Base-by-base conservation (phyloP, 2,888 invertebrate genomes). In the Aphodius sticticus region DNA sequence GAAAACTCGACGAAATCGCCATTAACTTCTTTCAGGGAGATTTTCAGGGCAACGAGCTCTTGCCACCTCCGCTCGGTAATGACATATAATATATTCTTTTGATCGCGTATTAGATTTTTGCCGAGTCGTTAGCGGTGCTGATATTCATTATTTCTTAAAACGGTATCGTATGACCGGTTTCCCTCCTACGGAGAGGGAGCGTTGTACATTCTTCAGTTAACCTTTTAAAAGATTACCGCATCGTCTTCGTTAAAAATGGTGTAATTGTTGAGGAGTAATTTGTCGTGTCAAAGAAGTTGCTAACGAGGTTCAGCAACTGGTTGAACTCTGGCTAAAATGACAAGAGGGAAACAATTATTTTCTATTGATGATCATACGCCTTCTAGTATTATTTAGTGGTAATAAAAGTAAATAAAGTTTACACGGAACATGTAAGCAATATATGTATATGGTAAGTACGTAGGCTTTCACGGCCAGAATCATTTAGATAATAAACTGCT, bases 51-150 rank as follows among this genome's bases (percentile, higher is more conserved):
- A 15, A 26, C 16, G 35, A 71, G 7, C 37, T 74, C 74, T 74
- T 5, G 14, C 70, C 70, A 26, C 15, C 70, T 7, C 15, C 26
- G 74, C 12, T 9, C 74, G 7, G 74, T 74, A 74, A 74, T 74
- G 74, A 74, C 74, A 74, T 37, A 37, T 74, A 74, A 74, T 74
- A 74, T 74, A 74, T 74, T 74, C 74, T 74, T 74, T 74, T 74
- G 74, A 74, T 74, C 35, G 74, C 74, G 74, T 26, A 74, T 74
- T 74, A 74, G 37, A 74, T 74, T 74, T 74, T 74, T 74, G 36
- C 12, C 35, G 74, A 15, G 36, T 35, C 37, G 37, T 74, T n/a
- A 53, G 53, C 12, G 53, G 53, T 53, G 53, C 53, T 53, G 53
- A 53, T 53, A 53, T 53, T 53, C 53, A 53, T 53, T 53, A 53